Conservation (phyloP, 2,113 vertebrate genomes). For the Ploceus nigricollis region DNA sequence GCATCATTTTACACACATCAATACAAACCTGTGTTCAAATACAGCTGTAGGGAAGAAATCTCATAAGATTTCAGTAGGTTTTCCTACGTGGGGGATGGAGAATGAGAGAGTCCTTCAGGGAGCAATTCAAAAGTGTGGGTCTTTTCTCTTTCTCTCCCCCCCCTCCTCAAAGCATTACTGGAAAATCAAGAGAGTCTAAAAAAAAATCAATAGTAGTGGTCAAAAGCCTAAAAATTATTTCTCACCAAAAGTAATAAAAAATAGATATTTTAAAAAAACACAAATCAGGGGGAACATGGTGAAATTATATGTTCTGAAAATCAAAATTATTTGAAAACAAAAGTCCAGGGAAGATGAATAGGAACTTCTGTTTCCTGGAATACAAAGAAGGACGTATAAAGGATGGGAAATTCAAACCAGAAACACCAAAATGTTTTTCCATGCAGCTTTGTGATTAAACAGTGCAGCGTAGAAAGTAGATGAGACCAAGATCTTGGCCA, state of each 20-base stretch:
- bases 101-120: background rate
- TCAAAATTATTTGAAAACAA: background rate
- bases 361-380: background rate
- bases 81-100: background rate
- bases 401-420: background rate
- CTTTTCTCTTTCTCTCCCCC: background rate
- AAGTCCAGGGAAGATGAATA: background rate
- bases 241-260: background rate
- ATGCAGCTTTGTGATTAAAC: background rate
- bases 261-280: background rate
- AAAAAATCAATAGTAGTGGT: background rate
- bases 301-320: background rate
- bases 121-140: background rate
- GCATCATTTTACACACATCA: background rate
- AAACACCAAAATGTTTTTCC: background rate
- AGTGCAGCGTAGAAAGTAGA: background rate
- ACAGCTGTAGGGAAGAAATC: background rate
- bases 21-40: background rate
- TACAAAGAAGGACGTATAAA: background rate
- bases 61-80: background rate
- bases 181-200: background rate
- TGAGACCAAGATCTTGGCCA: background rate
- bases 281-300: background rate
- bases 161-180: background rate
- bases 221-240: background rate